Base-by-base conservation (phyloP, 1,140 invertebrate species). In the Dendroctonus valens region DNA sequence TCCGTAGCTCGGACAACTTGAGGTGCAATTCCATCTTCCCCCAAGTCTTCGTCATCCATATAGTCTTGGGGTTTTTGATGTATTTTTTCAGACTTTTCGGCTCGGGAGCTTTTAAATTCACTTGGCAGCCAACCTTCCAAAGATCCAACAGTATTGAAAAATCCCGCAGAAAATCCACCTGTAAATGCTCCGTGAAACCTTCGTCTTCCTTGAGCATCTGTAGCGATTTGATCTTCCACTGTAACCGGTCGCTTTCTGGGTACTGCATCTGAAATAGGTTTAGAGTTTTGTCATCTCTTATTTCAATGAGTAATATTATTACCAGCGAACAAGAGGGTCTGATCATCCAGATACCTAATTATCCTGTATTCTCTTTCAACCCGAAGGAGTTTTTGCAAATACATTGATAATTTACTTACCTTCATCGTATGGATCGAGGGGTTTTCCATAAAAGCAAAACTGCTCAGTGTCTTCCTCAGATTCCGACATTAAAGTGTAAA, bases 131-230 rank as follows among this genome's bases (percentile, higher is more conserved):
- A 99, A 41, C 97, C 98, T 86, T 99, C 96, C 68, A 91, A 86
- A 0, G 94, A 91, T 0, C 95, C 97, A 54, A 99, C 97, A 6
- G 94, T 92, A 76, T 99, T 99, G 75, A 92, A 98, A 77, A 94
- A 98, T 2, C 98, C 98, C 39, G 98, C 97, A 49, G 95, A 97
- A 77, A 99, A 99, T 5, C 97, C 98, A 3, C 98, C 97, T 6
- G 97, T 99, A 77, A 99, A 99, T 0, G 97, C 97, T 42, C 98
- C 98, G 82, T 99, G 98, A 80, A 99, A 99, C 72, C 98, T 80
- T 38, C 94, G 82, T 71, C 93, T 83, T 2, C 96, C 97, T 79
- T 94, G 87, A 53, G 89, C 89, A 81, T 99, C 97, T 54, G 87
- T 89, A 0, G 91, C 96, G 73, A 91, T 87, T 79, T 98, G 93